Percentiles rank a stretch among this genome's conserved stretches.
phyloP scores from a whole-genome alignment of 2,113 vertebrate genomes.

The Noturus placidus region DNA sequence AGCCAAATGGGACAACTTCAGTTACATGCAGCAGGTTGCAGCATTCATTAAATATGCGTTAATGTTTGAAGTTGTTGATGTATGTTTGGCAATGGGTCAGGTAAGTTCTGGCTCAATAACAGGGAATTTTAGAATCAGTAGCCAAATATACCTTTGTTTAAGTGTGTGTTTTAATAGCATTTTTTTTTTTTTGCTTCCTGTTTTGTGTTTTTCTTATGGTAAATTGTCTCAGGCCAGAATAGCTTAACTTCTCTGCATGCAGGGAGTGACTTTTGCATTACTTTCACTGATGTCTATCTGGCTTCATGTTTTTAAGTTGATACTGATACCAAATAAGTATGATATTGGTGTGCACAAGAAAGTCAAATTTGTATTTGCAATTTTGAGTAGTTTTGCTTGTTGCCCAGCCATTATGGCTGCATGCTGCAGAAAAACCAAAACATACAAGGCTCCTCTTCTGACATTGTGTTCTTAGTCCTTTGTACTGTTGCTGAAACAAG shows the following conservation, averaged over 20 bases:
- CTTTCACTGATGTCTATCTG: background rate
- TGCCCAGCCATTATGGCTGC: background rate
- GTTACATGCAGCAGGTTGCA: conserved; percentile 42
- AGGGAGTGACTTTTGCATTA: background rate
- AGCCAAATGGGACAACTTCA: conserved; percentile 13
- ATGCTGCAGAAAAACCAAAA: background rate
- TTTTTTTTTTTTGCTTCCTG: background rate
- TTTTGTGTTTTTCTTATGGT: background rate
- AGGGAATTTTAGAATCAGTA: background rate
- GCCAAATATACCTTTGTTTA: background rate
- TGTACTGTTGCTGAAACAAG: background rate
- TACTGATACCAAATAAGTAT: background rate
- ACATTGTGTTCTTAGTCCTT: background rate
- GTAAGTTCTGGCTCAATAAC: background rate
- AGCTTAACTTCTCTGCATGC: background rate
- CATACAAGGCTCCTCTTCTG: background rate
- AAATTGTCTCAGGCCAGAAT: background rate
- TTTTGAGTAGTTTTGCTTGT: background rate
- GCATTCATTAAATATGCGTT: conserved; percentile 14
- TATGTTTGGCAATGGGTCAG: conserved; percentile 1
- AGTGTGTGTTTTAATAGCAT: background rate
- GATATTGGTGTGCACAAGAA: background rate
- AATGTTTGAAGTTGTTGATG: conserved; percentile 16
- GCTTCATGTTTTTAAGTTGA: background rate
- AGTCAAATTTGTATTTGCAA: background rate